These are phyloP conservation scores for Euclidia mi DNA, from an alignment of 2,888 invertebrate genomes.

Conservation along the genomic window DNA sequence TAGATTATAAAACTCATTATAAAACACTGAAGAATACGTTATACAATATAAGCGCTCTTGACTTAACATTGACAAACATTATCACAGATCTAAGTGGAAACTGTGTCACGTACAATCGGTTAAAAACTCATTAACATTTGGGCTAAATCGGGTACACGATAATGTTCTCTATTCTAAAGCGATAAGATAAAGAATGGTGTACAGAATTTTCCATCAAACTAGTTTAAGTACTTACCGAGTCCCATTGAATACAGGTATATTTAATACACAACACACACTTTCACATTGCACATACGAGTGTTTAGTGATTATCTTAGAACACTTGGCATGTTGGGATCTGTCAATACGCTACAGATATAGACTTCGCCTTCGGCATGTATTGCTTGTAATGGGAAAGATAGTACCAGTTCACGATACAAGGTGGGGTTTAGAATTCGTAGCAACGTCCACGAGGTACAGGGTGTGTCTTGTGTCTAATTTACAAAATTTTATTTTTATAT, in stretches of 20 bases:
- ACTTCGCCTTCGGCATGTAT: conserved; percentile 42
- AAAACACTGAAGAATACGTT: too few relatives aligned
- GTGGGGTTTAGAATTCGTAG: conserved; percentile 52
- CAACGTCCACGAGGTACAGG: conserved; percentile 58
- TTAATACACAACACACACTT: conserved; percentile 65
- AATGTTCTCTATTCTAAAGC: neutral
- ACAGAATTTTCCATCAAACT: neutral
- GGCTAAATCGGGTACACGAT: neutral
- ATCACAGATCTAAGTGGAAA: conserved; percentile 12
- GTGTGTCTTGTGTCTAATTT: conserved; percentile 36
- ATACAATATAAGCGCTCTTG: too few relatives aligned
- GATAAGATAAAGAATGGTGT: conserved; percentile 11
- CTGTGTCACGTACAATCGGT: conserved; percentile 1
- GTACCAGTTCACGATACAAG: conserved; percentile 55
- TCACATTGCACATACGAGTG: conserved; percentile 47
- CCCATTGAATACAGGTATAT: conserved; percentile 68
- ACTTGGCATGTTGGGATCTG: conserved; percentile 29
- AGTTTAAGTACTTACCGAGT: conserved; percentile 60
- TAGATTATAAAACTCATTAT: too few relatives aligned
- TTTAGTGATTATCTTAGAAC: conserved; percentile 30
- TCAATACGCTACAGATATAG: conserved; percentile 28
- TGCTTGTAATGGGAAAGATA: conserved; percentile 65
- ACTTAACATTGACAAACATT: conserved; percentile 27
- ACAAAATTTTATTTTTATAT: neutral
- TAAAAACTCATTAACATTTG: conserved; percentile 7